Base-by-base conservation (phyloP, 1,140 invertebrate species). In the Planococcus citri region DNA sequence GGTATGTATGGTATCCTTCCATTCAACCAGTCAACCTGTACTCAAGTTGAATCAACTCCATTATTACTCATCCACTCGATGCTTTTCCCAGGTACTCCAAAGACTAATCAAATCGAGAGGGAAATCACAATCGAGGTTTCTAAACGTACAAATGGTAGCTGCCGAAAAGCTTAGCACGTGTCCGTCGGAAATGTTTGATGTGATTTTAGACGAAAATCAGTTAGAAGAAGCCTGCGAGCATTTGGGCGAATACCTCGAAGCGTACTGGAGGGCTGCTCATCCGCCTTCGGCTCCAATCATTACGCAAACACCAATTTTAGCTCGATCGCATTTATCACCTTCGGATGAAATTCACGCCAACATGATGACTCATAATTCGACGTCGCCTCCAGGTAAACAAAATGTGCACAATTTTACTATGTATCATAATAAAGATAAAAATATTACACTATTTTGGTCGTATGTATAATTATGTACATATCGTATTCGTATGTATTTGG, bases 71-170 rank as follows among this genome's bases (percentile, higher is more conserved):
- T 29, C 64, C 25, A 27, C 17, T 68, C 9, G n/a, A n/a, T 33
- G 22, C 58, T 37, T 81, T n/a, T n/a, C n/a, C 1, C 77, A 94
- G 92, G 96, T 99, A 73, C 85, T 99, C 73, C 96, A 99, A 81
- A 86, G 96, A 79, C 83, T 99, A 80, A 98, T 99, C 76, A 99
- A 99, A 83, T 97, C 95, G 24, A 87, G 97, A 69, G 96, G 97
- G 70, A 99, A 99, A 81, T 95, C 94, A 29, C 97, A 99, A 82
- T 89, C 89, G 72, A 87, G 96, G 76, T 96, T 98, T 82, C 85
- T 99, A 75, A 98, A 95, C 78, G 96, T 99, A 73, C 97, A 99
- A 84, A 93, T 99, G 92, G 95, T 98, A 71, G 96, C 97, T 27
- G 95, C 97, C 58, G 97, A 99, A 79, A 99, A 99, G 80, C 81